Evolutionary conservation across 2,113 vertebrate species (phyloP), one percentile per base, ranked within the genome.

Genomic region (Amblyopsis rosae): DNA sequence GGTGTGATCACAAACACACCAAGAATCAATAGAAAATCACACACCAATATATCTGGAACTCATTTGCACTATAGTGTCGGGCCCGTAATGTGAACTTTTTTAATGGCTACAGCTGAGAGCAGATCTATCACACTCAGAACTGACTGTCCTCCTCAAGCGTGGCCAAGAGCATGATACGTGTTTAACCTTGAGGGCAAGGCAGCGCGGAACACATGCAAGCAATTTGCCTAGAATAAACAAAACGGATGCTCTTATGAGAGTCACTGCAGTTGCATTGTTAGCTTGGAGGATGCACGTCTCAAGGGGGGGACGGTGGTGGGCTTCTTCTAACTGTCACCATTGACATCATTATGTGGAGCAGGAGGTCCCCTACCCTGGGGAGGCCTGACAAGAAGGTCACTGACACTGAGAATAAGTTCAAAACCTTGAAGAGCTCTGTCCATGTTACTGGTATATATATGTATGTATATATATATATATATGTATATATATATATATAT

Each of bases 221-320:
- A 33, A 91, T 92, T 86, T 87, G 86, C 87, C 73, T 71, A 19
- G 75, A 86, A 85, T 90, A 86, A 88, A 90, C 84, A 85, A 86
- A 77, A 72, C 70, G 86, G 82, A 88, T 75, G 82, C 72, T 88
- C 79, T 84, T 78, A 65, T 84, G 85, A 85, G 82, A 77, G 80
- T 76, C 67, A 16, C 67, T 55, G 54, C 87, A 86, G 88, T 80
- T 83, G 85, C 77, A 72, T 85, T 83, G 69, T 83, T 77, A 79
- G 75, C 75, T 62, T 59, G 53, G 75, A 77, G 13, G 70, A 75
- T 19, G 71, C 78, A 64, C 75, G 65, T 63, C 55, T 69, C 76
- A 26, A 33, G 26, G 10, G 66, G 82, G 54, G 16, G 53, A 58
- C 12, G 45, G 74, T 65, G 70, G 72, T 77, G 59, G 72, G 65